Conservation (phyloP, 1,140 invertebrate species). For the Zeugodacus cucurbitae region DNA sequence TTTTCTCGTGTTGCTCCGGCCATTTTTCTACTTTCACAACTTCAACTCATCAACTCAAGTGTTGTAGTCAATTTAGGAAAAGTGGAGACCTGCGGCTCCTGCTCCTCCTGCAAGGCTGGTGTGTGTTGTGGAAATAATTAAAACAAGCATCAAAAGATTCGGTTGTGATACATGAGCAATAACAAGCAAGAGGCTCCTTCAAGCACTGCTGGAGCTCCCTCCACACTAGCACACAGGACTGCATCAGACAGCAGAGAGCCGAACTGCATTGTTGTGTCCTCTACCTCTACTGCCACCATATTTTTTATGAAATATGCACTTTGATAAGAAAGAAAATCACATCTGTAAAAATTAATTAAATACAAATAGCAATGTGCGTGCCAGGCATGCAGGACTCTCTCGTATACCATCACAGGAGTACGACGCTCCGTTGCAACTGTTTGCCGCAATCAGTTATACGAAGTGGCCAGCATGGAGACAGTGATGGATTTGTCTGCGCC, state of each 20-base stretch:
- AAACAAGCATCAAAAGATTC: constrained; percentile 19
- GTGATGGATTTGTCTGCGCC: constrained; percentile 37
- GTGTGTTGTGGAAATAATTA: not conserved
- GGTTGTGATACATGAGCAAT: not conserved
- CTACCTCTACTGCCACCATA: not conserved
- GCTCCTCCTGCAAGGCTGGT: not conserved
- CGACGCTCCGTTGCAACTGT: not conserved
- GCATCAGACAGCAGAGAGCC: not conserved
- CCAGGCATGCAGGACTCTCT: not conserved
- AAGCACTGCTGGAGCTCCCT: not conserved
- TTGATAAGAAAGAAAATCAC: constrained; percentile 29
- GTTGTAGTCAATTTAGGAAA: constrained; percentile 38
- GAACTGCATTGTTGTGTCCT: not conserved
- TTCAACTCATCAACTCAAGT: constrained; percentile 26
- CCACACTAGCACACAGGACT: not conserved
- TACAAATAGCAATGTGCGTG: constrained; percentile 29
- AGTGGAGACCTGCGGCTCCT: not conserved
- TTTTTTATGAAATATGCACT: constrained; percentile 35
- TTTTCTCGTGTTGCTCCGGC: not conserved
- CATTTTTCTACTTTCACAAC: not conserved
- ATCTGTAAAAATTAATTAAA: constrained; percentile 39
- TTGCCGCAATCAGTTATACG: constrained; percentile 6
- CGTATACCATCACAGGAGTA: not conserved
- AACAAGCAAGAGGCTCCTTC: not conserved
- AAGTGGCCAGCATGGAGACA: constrained; percentile 23